phyloP scores from a whole-genome alignment of 2,888 invertebrate species.

The Acanthoscelides obtectus region DNA sequence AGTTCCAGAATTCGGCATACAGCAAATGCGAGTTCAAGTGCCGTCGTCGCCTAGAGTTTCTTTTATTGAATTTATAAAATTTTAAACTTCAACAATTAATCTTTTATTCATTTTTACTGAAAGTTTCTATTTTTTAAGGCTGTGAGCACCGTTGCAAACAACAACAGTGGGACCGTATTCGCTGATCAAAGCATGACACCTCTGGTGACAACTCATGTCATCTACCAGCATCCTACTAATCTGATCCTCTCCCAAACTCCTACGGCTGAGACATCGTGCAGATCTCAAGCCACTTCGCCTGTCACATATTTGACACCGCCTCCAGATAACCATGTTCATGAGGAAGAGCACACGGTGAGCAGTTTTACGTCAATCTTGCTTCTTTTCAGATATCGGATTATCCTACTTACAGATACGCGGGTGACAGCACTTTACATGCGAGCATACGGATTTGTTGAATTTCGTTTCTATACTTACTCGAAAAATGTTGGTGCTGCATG shows the following conservation, averaged over 20 bases:
- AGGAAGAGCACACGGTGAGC: slow-evolving; percentile 44
- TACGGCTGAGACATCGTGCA: slow-evolving; percentile 32
- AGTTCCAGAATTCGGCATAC: no score
- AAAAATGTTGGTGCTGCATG: no score
- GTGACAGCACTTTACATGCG: no score
- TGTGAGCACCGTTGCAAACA: neutral
- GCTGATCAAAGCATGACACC: slow-evolving; percentile 53
- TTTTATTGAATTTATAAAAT: no score
- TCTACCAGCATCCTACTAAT: slow-evolving; percentile 48
- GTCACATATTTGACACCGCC: slow-evolving; percentile 60
- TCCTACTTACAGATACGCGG: no score
- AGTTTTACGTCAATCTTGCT: no score
- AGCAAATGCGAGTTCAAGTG: no score
- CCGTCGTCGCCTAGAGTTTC: no score
- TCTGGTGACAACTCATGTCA: slow-evolving; percentile 53
- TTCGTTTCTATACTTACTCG: no score
- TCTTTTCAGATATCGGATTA: slow-evolving; percentile 1
- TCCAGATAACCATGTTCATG: slow-evolving; percentile 45
- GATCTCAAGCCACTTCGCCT: slow-evolving; percentile 49
- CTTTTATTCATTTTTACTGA: no score
- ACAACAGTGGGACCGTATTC: slow-evolving; percentile 35
- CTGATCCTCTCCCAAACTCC: slow-evolving; percentile 42
- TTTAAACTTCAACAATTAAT: no score
- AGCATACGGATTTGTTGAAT: no score
- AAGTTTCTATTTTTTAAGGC: neutral